These are phyloP conservation scores for Anguilla japonica DNA, from an alignment of 2,113 vertebrate species.

Conservation along the genomic window DNA sequence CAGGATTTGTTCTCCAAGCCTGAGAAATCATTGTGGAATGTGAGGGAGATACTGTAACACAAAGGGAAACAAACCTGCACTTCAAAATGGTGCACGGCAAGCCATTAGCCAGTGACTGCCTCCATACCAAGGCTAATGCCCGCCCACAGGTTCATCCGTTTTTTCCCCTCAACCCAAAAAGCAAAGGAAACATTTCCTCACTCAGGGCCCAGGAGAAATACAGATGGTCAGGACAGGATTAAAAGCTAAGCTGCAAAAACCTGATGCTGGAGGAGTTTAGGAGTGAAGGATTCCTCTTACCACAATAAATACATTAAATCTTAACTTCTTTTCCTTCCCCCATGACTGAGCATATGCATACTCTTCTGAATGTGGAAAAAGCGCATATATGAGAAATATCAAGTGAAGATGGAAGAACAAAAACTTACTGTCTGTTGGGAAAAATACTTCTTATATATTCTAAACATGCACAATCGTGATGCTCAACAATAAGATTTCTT, in stretches of 20 bases:
- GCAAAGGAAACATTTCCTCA: not conserved
- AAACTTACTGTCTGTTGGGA: too few species aligned
- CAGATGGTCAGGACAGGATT: not conserved
- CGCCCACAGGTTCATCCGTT: constrained; percentile 7
- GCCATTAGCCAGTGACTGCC: not conserved
- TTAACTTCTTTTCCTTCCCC: not conserved
- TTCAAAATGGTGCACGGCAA: constrained; percentile 21
- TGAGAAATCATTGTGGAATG: constrained; percentile 41
- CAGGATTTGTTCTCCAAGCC: constrained; percentile 33
- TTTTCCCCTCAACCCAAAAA: not conserved
- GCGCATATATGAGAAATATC: too few species aligned
- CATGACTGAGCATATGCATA: not conserved
- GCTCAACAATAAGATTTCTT: too few species aligned
- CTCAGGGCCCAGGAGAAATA: not conserved
- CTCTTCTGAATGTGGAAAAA: not conserved
- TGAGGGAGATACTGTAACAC: not conserved
- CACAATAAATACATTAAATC: not conserved
- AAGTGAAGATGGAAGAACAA: too few species aligned
- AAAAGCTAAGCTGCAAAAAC: not conserved
- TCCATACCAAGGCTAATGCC: not conserved
- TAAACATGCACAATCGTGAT: too few species aligned
- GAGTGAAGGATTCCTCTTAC: not conserved
- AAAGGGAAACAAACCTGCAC: constrained; percentile 19
- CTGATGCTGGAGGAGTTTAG: not conserved
- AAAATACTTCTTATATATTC: too few species aligned